Evolutionary conservation across 2,113 vertebrate species (phyloP), one percentile per base, ranked within the genome.

Genomic region (Dermatemys mawii): DNA sequence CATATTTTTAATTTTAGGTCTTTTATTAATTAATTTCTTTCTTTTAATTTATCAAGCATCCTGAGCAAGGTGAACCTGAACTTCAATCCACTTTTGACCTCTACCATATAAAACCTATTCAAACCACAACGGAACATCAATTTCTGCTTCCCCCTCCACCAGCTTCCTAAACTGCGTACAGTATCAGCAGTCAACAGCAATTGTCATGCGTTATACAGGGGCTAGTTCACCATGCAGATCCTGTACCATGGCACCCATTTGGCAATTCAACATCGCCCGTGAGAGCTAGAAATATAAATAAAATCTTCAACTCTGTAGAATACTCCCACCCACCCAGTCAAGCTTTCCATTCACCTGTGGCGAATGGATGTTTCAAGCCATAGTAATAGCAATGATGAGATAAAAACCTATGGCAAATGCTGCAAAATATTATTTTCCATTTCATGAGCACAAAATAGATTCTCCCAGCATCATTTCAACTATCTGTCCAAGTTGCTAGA

Each of bases 391-490:
- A 90, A 3, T 12, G 90, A 90, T 19, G 32, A 67, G 14, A 35
- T 5, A 26, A 46, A 80, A 93, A 90, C 5, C 73, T 93, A 6
- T 29, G 70, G 41, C 91, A 90, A 85, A 93, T 53, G 82, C 24
- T 51, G 83, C 11, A 87, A 90, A 84, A 14, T 5, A 55, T 11
- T 87, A 38, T 93, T n/a, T 67, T 67, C 60, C 27, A 63, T 91
- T 60, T 83, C 16, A 41, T 16, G 1, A 70, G 54, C 60, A 60
- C 29, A 54, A n/a, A 67, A 67, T 1, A 88, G 78, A 90, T 83
- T 94, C 86, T 87, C 90, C 90, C 80, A 92, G 86, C 63, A 93
- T 86, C 49, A 51, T 87, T 44, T 75, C 24, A 75, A 44, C 19
- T 12, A 44, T 13, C 24, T 24, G 70, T 11, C 38, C 38, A 75